Evolutionary conservation across 2,797 vertebrate genomes (phyloP), one percentile per base, ranked within the genome.

Genomic region (Spea hammondii): DNA sequence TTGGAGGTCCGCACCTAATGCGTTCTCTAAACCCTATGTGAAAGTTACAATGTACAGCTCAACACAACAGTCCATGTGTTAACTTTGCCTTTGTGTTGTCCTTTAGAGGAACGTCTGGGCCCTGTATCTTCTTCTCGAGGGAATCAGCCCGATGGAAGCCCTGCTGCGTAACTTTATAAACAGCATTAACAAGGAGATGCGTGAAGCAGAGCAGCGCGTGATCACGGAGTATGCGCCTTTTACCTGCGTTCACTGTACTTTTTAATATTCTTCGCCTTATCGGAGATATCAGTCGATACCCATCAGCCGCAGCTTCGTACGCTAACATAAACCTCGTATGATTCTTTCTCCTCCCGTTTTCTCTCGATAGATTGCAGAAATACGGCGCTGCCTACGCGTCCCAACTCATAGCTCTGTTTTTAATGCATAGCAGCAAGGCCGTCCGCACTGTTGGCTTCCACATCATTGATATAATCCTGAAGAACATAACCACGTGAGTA

Each of bases 51-150:
- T 32, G 32, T 32, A 32, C 32, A 32, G 32, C 32, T 1, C 17
- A 17, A 17, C 17, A 17, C 17, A 32, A 32, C 32, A 1, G 32
- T 32, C 32, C 32, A 32, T 32, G 32, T 49, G 1, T 66, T 65
- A 8, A 4, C 9, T 0, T 59, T 9, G 4, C 32, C 32, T 32
- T 32, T 32, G 32, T 32, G 32, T 32, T 4, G 7, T 81, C 47
- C 54, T 8, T 5, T 50, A 90, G 91, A 85, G 44, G 1, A 92
- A 90, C 60, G 72, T 90, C 4, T 90, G 88, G 88, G 87, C 85
- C 32, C 76, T 89, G 84, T 83, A 71, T 47, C 79, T 88, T 6
- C 55, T 90, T 8, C 1, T 90, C 12, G 82, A 88, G 0, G 83
- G 83, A 0, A 82, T 89, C 7, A 74, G n/a, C 46, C 74, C 54